Evolutionary conservation across 2,797 vertebrate genomes (phyloP).

Genomic region (Cryptoblepharus egeriae): DNA sequence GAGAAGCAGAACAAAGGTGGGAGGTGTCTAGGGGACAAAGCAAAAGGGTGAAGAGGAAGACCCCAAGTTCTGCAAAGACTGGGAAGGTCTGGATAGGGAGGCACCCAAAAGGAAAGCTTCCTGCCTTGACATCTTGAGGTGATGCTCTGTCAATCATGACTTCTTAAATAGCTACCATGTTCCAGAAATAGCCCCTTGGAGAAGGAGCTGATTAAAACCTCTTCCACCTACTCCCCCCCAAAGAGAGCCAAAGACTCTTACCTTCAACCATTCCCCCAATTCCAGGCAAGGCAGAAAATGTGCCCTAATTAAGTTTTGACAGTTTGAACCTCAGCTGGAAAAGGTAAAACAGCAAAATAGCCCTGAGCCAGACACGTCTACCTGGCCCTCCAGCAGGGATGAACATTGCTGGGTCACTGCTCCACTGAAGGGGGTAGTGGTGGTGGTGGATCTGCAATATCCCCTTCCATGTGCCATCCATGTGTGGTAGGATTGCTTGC

Average conservation of each 20-base stretch:
- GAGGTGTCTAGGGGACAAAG: no score
- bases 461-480: no score
- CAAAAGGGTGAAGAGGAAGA: no score
- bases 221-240: not conserved
- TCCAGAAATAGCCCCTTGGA: constrained; percentile 58
- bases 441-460: not conserved
- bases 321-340: not conserved
- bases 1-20: no score
- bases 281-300: not conserved
- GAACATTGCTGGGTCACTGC: not conserved
- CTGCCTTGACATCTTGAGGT: constrained; percentile 52
- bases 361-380: no score
- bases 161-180: constrained; percentile 22
- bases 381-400: not conserved
- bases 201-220: not conserved
- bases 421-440: not conserved
- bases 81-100: no score
- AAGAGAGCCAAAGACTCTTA: no score
- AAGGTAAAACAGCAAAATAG: not conserved
- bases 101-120: no score
- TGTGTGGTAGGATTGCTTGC: not conserved
- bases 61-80: no score
- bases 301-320: not conserved
- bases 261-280: not conserved
- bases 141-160: constrained; percentile 40